These are phyloP conservation scores for Ceuthmochares aereus DNA, from an alignment of 2,113 vertebrate genomes.

Conservation along the genomic window DNA sequence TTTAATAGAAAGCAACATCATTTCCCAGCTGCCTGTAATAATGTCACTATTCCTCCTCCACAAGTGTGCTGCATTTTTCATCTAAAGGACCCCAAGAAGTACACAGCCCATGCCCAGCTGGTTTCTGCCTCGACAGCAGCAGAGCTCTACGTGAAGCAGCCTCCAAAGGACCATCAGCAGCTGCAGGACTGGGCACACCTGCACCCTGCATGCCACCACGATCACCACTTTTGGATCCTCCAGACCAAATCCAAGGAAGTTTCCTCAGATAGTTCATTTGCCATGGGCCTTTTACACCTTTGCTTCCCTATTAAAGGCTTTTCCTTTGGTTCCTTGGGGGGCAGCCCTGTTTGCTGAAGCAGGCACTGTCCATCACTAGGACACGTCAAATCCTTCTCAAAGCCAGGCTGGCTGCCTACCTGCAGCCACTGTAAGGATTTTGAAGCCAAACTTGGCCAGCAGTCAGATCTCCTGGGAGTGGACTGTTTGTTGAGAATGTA, in stretches of 20 bases:
- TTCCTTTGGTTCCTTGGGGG: neutral
- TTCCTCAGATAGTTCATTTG: neutral
- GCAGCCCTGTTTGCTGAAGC: neutral
- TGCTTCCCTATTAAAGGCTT: neutral
- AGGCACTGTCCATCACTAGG: neutral
- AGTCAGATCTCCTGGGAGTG: neutral
- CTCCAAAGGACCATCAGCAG: neutral
- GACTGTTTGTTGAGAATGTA: neutral
- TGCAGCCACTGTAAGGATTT: neutral
- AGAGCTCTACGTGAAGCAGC: neutral
- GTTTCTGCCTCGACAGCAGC: neutral
- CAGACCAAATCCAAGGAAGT: neutral
- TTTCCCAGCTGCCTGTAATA: neutral
- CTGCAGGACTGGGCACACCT: neutral
- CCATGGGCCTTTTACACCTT: neutral
- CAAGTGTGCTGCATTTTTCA: fast-evolving
- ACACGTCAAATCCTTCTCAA: fast-evolving
- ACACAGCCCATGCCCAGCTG: neutral
- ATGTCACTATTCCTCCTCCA: neutral
- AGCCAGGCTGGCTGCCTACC: neutral
- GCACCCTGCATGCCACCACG: neutral
- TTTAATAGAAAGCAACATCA: neutral
- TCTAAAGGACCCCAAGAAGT: neutral
- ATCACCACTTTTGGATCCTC: neutral
- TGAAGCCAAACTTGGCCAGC: neutral